These are phyloP conservation scores for Ctenoplectra terminalis DNA, from an alignment of 1,140 invertebrate genomes.

Conservation along the genomic window DNA sequence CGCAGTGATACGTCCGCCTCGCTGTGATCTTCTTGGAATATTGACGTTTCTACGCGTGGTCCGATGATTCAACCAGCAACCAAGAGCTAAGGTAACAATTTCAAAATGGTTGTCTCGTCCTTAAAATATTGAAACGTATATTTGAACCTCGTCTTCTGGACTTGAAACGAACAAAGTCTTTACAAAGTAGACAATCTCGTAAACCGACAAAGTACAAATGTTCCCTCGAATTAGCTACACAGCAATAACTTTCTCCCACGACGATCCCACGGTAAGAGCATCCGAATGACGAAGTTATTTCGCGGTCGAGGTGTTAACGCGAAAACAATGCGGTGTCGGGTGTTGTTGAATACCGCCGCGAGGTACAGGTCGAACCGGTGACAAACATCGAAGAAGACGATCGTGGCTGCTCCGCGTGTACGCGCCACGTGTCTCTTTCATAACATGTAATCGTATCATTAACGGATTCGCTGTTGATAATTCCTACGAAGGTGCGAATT, in stretches of 20 bases:
- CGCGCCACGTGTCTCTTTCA: conserved; percentile 42
- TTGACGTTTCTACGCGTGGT: not conserved
- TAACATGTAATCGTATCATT: conserved; percentile 41
- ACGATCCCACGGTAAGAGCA: not conserved
- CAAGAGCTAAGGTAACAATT: conserved; percentile 3
- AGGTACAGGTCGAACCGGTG: not conserved
- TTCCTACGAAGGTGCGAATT: conserved; percentile 47
- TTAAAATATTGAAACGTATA: too few species aligned
- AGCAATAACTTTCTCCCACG: not conserved
- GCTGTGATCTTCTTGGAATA: conserved; percentile 3
- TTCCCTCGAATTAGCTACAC: not conserved
- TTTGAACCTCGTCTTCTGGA: fast-evolving
- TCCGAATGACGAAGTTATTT: not conserved
- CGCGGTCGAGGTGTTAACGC: not conserved
- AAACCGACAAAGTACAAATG: not conserved
- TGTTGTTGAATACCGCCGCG: not conserved
- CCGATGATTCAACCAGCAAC: not conserved
- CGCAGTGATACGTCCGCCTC: conserved; percentile 1
- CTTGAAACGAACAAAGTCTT: not conserved
- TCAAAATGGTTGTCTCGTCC: not conserved
- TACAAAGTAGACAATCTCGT: not conserved
- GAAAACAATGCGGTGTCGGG: not conserved
- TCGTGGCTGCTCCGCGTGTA: not conserved
- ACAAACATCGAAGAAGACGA: not conserved
- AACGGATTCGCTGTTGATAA: conserved; percentile 26